Percentiles rank a stretch among this genome's conserved stretches.
These are phyloP conservation scores for Caretta caretta DNA, from an alignment of 2,113 vertebrate species.

Conservation along the genomic window DNA sequence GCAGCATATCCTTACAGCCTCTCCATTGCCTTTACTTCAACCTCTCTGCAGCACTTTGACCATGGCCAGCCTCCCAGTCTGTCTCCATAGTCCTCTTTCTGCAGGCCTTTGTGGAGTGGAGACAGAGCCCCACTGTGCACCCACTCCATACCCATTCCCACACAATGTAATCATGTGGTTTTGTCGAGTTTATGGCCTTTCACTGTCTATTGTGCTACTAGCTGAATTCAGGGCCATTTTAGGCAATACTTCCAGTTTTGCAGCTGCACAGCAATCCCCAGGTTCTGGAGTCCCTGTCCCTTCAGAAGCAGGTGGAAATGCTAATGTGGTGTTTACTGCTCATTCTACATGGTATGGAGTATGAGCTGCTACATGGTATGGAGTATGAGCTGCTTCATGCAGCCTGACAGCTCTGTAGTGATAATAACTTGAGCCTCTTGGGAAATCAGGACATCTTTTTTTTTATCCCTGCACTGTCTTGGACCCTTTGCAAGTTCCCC, in stretches of 20 bases:
- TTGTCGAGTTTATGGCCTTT: not conserved
- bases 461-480: not conserved
- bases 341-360: not conserved
- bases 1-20: not conserved
- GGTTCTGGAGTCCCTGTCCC: not conserved
- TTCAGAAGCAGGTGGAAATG: not conserved
- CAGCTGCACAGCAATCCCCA: not conserved
- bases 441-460: constrained; percentile 13
- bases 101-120: not conserved
- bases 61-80: not conserved
- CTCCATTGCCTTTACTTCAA: not conserved
- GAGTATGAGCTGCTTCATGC: constrained; percentile 1
- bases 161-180: not conserved
- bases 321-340: not conserved
- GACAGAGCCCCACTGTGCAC: not conserved
- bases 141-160: not conserved
- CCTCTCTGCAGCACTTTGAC: not conserved
- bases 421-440: constrained; percentile 36
- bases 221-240: not conserved
- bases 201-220: not conserved
- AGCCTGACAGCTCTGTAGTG: constrained; percentile 16
- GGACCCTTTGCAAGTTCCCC: constrained; percentile 4
- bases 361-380: not conserved
- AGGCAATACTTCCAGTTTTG: accelerated
- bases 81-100: not conserved